phyloP scores from a whole-genome alignment of 2,797 vertebrate species.

The Cirrhinus molitorella region DNA sequence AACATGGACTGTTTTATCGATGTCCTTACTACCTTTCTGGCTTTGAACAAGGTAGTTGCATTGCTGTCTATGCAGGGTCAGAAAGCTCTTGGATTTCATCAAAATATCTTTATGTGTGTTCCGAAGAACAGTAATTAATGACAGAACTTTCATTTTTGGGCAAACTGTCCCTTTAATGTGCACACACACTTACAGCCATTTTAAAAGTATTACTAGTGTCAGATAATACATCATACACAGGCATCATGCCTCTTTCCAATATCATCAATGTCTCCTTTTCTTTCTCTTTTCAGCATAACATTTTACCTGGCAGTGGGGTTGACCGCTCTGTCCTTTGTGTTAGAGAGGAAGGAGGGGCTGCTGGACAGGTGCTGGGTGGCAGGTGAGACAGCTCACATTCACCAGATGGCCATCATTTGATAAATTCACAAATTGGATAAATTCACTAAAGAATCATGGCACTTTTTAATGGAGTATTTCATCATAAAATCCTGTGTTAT shows the following conservation, averaged over 20 bases:
- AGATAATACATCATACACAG: neutral
- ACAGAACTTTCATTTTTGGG: too few relatives aligned
- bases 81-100: too few relatives aligned
- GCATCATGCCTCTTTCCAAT: neutral
- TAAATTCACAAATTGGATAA: too few relatives aligned
- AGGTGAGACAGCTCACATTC: slow-evolving; percentile 70
- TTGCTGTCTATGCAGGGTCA: too few relatives aligned
- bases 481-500: neutral
- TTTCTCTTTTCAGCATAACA: slow-evolving; percentile 74
- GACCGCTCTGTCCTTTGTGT: slow-evolving; percentile 83
- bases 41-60: too few relatives aligned
- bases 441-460: neutral
- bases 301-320: slow-evolving; percentile 85
- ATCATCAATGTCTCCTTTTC: neutral
- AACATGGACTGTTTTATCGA: too few relatives aligned
- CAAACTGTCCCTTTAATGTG: too few relatives aligned
- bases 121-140: too few relatives aligned
- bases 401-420: neutral
- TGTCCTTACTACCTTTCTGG: too few relatives aligned
- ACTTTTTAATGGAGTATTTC: neutral
- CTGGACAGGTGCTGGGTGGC: slow-evolving; percentile 83
- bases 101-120: too few relatives aligned
- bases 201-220: neutral
- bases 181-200: neutral
- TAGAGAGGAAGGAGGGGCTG: slow-evolving; percentile 83